Percentiles rank a stretch among this genome's conserved stretches.
phyloP scores from a whole-genome alignment of 1,140 invertebrate genomes.

The Diabrotica undecimpunctata region DNA sequence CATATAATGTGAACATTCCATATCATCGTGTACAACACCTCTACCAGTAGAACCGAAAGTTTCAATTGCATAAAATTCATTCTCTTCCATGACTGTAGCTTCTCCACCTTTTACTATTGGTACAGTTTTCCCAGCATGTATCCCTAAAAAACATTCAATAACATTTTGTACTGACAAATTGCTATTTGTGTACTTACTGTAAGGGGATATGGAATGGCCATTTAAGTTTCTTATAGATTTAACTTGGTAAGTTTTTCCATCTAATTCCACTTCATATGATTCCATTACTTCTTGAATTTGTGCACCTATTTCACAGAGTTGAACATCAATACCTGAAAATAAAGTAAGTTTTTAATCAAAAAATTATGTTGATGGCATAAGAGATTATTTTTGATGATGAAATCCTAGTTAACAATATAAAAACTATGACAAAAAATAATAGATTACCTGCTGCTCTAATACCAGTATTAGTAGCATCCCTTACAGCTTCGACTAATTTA shows the following conservation, averaged over 20 bases:
- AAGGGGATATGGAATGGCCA: constrained; percentile 96
- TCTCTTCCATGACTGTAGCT: constrained; percentile 96
- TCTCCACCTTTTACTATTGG: constrained; percentile 99
- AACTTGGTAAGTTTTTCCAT: constrained; percentile 95
- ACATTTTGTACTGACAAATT: background rate
- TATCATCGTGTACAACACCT: constrained; percentile 96
- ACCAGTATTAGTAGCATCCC: constrained; percentile 97
- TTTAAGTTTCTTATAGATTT: constrained; percentile 98
- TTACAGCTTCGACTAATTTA: constrained; percentile 89
- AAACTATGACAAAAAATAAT: constrained; percentile 3
- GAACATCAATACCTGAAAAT: constrained; percentile 86
- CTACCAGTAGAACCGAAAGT: constrained; percentile 98
- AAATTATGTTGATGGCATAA: no score
- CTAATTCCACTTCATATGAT: constrained; percentile 96
- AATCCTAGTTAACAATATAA: background rate
- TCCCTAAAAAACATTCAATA: constrained; percentile 56
- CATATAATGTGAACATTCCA: constrained; percentile 99
- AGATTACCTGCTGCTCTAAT: constrained; percentile 65
- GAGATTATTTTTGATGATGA: no score
- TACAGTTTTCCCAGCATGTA: constrained; percentile 99
- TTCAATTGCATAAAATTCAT: constrained; percentile 99
- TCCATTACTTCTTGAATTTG: constrained; percentile 99
- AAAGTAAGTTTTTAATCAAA: background rate
- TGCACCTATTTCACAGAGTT: constrained; percentile 95
- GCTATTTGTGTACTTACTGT: constrained; percentile 63